phyloP scores from a whole-genome alignment of 2,113 vertebrate genomes.

The Chlorodrepanis virens region DNA sequence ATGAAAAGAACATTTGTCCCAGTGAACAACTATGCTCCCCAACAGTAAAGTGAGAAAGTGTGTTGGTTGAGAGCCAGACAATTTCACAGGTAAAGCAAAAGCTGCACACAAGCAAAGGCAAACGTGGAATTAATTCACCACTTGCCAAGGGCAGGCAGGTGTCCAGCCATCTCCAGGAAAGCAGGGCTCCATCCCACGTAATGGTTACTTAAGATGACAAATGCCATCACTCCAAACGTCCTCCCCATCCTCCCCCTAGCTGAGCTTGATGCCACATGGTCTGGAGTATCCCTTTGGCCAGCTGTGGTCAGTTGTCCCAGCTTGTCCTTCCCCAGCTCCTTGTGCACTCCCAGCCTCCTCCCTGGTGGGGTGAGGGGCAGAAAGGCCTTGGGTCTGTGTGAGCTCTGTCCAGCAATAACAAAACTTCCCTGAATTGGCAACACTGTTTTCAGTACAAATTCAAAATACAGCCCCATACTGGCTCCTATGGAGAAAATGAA shows the following conservation, averaged over 20 bases:
- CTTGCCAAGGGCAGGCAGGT: not conserved
- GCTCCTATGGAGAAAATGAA: not conserved
- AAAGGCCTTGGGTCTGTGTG: not conserved
- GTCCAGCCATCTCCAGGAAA: not conserved
- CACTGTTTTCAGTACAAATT: not conserved
- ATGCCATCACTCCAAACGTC: not conserved
- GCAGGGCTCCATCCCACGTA: not conserved
- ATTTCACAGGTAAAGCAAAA: not conserved
- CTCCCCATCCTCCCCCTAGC: not conserved
- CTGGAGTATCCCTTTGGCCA: not conserved
- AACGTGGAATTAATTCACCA: not conserved
- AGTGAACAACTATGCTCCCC: accelerated
- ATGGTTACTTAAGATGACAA: not conserved
- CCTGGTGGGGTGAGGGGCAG: not conserved
- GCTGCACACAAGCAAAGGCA: not conserved
- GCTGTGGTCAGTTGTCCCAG: not conserved
- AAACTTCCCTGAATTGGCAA: not conserved
- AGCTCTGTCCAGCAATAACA: not conserved
- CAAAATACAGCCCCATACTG: not conserved
- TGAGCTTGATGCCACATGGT: not conserved
- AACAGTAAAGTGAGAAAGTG: not conserved
- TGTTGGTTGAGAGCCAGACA: not conserved
- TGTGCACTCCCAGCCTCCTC: not conserved
- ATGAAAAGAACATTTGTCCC: not conserved
- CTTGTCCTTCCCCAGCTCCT: not conserved